Base-by-base conservation (phyloP, 2,797 vertebrate genomes). In the Silurus lanzhouensis region DNA sequence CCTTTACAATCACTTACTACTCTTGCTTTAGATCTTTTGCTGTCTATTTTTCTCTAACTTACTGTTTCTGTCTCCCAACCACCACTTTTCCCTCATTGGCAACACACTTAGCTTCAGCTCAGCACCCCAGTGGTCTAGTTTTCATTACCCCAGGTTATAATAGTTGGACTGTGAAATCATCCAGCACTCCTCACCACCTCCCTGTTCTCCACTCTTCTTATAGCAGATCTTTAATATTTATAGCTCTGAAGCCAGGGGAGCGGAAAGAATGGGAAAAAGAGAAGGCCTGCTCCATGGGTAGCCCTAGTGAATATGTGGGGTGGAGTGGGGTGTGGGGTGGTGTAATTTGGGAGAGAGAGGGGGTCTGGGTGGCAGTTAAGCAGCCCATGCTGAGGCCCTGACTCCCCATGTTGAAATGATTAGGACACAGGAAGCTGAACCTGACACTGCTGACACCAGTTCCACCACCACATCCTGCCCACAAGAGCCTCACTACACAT, bases 81-180 rank as follows among this genome's bases (percentile, higher is more conserved):
- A 38, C 25, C 9, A 38, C 88, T 88, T 83, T 88, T 68, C 89
- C 90, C 86, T 44, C 67, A 27, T 25, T 63, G 14, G 10, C 58
- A 44, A 15, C 38, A 25, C 81, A 44, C 52, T 60, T 6, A 27
- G n/a, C 25, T 60, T 75, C 61, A 63, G 44, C 70, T 91, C 84
- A 89, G 90, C 88, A 91, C 91, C 90, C 90, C 91, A 89, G 89
- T 88, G 91, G 93, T 92, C 89, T 90, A 90, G 91, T 81, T 89
- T 94, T 92, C 89, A 90, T 93, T 90, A 92, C 93, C 93, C 91
- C 90, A 81, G 93, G 93, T 94, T 95, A 94, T 95, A 95, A 96
- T 94, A 94, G 92, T 93, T 90, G 95, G 94, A 95, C 93, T 95
- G 94, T 96, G 94, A 96, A 96, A 95, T 96, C 94, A 95, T 93